Evolutionary conservation across 2,888 invertebrate species (phyloP).

Genomic region (Athrips mouffetella): DNA sequence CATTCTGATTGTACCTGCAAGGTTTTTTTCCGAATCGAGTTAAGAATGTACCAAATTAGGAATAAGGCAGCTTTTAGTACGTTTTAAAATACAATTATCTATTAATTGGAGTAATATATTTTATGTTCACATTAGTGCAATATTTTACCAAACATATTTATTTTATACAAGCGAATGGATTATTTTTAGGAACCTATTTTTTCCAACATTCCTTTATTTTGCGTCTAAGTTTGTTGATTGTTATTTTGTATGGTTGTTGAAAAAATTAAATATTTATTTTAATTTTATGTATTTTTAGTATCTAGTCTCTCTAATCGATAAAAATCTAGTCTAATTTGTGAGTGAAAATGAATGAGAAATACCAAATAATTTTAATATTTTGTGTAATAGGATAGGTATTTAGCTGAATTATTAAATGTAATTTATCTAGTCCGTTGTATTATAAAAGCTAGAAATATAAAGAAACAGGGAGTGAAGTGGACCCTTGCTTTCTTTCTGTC

Average conservation of each 20-base stretch:
- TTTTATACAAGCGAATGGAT: conserved; percentile 25
- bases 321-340: conserved; percentile 6
- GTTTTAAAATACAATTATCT: too few relatives aligned
- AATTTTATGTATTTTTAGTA: too few relatives aligned
- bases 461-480: not conserved
- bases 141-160: conserved; percentile 31
- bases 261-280: too few relatives aligned
- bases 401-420: conserved; percentile 10
- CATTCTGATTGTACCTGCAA: too few relatives aligned
- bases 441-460: not conserved
- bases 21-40: too few relatives aligned
- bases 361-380: conserved; percentile 1
- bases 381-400: conserved; percentile 10
- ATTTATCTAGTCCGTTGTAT: not conserved
- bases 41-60: too few relatives aligned
- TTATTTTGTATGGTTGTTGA: conserved; percentile 12
- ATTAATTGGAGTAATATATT: conserved; percentile 21
- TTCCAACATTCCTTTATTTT: conserved; percentile 12
- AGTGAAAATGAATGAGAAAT: conserved; percentile 6
- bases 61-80: too few relatives aligned
- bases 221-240: conserved; percentile 13
- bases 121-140: conserved; percentile 19
- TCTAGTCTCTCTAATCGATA: conserved; percentile 10
- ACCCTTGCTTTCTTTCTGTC: not conserved
- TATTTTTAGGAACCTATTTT: not conserved